phyloP scores from a whole-genome alignment of 1,140 invertebrate genomes.

The Planococcus citri region DNA sequence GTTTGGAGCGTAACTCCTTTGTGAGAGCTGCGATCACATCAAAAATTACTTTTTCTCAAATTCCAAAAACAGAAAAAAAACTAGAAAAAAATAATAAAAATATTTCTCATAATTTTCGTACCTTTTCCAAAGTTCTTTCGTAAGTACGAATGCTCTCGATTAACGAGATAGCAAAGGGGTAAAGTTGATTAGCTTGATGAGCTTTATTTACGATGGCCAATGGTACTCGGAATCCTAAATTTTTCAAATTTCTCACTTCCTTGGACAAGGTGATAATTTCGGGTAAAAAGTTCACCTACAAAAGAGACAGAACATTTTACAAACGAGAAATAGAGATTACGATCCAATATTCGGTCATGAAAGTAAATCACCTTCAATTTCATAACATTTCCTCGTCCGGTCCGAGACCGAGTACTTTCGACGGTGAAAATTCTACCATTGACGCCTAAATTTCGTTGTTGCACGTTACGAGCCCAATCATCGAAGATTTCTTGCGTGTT shows the following conservation, averaged over 20 bases:
- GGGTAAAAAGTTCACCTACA: conserved; percentile 72
- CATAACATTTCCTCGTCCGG: conserved; percentile 74
- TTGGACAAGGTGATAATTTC: conserved; percentile 98
- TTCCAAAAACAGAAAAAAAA: neutral
- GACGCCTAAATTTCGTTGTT: conserved; percentile 85
- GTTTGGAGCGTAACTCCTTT: conserved; percentile 13
- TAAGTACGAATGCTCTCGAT: conserved; percentile 97
- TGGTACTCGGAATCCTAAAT: conserved; percentile 91
- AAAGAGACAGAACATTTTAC: too few species aligned
- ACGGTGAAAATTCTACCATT: conserved; percentile 90
- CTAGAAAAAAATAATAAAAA: conserved; percentile 7
- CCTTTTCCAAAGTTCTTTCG: conserved; percentile 91
- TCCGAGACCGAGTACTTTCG: conserved; percentile 68
- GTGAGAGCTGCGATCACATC: neutral
- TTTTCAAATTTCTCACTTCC: conserved; percentile 94
- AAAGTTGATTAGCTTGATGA: conserved; percentile 95
- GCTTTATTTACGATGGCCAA: conserved; percentile 97
- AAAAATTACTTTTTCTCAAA: neutral
- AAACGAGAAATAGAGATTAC: neutral
- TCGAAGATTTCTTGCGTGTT: conserved; percentile 96
- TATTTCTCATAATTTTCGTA: conserved; percentile 34
- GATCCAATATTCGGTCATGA: neutral
- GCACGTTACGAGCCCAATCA: conserved; percentile 91
- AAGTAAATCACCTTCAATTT: conserved; percentile 61
- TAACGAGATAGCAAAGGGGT: conserved; percentile 96